Conservation (phyloP, 1,140 invertebrate species). For the Ruditapes philippinarum region DNA sequence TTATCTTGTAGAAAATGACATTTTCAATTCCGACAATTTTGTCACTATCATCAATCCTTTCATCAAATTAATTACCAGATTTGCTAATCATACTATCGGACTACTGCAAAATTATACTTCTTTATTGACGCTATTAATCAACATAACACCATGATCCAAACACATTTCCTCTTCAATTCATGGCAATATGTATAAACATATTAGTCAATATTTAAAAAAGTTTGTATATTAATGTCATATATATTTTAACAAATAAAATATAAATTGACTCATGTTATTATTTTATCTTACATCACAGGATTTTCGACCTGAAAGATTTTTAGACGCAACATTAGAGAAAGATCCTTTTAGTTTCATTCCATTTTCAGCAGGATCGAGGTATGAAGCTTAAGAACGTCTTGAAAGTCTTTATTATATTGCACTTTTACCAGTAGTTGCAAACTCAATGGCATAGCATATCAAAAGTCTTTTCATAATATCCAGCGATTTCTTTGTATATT, state of each 20-base stretch:
- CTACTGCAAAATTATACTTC: not conserved
- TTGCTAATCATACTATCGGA: not conserved
- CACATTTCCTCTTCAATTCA: too few relatives aligned
- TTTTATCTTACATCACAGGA: conserved; percentile 40
- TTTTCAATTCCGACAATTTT: too few relatives aligned
- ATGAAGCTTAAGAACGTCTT: not conserved
- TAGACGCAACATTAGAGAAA: conserved; percentile 38
- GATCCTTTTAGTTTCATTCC: conserved; percentile 72
- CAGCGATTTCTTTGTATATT: too few relatives aligned
- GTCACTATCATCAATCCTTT: too few relatives aligned
- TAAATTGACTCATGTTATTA: not conserved
- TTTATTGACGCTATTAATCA: too few relatives aligned
- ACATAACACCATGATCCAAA: not conserved
- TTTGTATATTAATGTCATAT: not conserved
- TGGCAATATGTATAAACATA: not conserved
- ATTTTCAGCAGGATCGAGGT: conserved; percentile 55
- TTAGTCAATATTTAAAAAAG: not conserved
- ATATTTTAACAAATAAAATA: not conserved
- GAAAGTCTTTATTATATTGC: too few relatives aligned
- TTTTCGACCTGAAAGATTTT: conserved; percentile 74
- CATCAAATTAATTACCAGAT: too few relatives aligned
- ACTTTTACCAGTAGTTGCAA: too few relatives aligned
- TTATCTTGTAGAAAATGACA: too few relatives aligned
- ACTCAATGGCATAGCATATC: too few relatives aligned
- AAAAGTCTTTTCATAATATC: too few relatives aligned